Conservation (phyloP, 92 coral and sea anemone species). For the Nematostella vectensis region DNA sequence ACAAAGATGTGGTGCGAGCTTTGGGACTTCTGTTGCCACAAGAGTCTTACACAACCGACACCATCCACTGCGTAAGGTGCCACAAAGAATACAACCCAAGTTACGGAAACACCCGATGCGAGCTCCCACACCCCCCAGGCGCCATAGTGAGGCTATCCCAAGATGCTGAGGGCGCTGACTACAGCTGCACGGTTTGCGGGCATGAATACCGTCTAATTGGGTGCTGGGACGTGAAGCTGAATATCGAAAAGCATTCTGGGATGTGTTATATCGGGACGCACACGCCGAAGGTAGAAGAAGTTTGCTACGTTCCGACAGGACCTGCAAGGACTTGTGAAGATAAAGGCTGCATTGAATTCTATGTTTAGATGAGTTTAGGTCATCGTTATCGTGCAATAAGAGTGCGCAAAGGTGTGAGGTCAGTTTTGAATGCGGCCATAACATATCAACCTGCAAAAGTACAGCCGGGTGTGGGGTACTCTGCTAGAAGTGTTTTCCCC, state of each 20-base stretch:
- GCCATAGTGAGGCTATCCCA: constrained; percentile 37
- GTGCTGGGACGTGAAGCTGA: constrained; percentile 38
- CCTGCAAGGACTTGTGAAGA: constrained; percentile 76
- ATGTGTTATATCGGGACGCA: constrained; percentile 60
- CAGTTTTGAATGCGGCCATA: no score
- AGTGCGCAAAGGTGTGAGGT: no score
- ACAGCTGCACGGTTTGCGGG: constrained; percentile 49
- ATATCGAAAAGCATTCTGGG: constrained; percentile 52
- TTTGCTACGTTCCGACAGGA: constrained; percentile 51
- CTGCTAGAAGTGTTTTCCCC: no score
- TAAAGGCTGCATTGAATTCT: constrained; percentile 78
- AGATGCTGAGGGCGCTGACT: constrained; percentile 40
- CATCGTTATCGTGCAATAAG: no score
- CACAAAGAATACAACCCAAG: constrained; percentile 70
- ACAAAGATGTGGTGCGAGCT: constrained; percentile 34
- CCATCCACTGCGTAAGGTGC: constrained; percentile 83
- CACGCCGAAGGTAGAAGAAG: constrained; percentile 56
- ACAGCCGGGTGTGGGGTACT: no score
- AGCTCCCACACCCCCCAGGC: constrained; percentile 49
- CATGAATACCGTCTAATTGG: constrained; percentile 38
- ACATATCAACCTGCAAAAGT: no score
- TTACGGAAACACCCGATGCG: constrained; percentile 44
- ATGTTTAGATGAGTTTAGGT: constrained; percentile 29
- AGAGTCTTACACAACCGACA: constrained; percentile 62
- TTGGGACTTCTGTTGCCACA: constrained; percentile 55